Evolutionary conservation across 2,888 invertebrate genomes (phyloP).

Genomic region (Aphodius sticticus): DNA sequence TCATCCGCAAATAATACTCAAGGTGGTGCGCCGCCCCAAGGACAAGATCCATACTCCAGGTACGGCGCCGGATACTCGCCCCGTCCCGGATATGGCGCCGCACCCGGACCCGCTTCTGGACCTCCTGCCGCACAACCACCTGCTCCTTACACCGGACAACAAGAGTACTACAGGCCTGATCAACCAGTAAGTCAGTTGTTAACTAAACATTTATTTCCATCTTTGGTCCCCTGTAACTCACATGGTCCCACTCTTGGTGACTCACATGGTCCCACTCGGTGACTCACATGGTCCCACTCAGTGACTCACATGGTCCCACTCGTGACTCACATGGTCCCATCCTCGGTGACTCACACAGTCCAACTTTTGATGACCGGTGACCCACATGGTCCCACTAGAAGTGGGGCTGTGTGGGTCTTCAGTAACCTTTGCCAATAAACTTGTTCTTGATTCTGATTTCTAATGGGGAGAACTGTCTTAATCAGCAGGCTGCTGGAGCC

Average conservation of each 20-base stretch:
- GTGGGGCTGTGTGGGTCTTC: too few species aligned
- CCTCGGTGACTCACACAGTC: not conserved
- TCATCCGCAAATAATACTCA: conserved; percentile 43
- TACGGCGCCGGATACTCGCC: conserved; percentile 55
- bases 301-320: too few species aligned
- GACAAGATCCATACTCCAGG: conserved; percentile 58
- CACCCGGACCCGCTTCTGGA: conserved; percentile 45
- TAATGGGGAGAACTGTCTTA: conserved; percentile 41
- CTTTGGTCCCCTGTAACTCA: too few species aligned
- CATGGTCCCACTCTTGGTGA: too few species aligned
- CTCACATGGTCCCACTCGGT: not conserved
- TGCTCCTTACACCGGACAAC: conserved; percentile 62
- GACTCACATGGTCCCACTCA: too few species aligned
- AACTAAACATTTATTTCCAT: not conserved
- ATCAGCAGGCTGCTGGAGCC: conserved; percentile 56
- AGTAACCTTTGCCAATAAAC: not conserved
- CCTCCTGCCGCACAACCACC: conserved; percentile 62
- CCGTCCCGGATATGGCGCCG: conserved; percentile 54
- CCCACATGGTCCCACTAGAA: too few species aligned
- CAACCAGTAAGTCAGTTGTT: conserved; percentile 50
- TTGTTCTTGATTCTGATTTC: not conserved
- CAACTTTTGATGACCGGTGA: too few species aligned
- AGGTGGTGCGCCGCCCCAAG: conserved; percentile 54
- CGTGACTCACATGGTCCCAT: too few species aligned
- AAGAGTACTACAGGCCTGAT: conserved; percentile 65